A percentile compares a stretch with the other conserved stretches of the same genome.
Conservation (phyloP, 1,140 invertebrate genomes). For the Magallana angulata region DNA sequence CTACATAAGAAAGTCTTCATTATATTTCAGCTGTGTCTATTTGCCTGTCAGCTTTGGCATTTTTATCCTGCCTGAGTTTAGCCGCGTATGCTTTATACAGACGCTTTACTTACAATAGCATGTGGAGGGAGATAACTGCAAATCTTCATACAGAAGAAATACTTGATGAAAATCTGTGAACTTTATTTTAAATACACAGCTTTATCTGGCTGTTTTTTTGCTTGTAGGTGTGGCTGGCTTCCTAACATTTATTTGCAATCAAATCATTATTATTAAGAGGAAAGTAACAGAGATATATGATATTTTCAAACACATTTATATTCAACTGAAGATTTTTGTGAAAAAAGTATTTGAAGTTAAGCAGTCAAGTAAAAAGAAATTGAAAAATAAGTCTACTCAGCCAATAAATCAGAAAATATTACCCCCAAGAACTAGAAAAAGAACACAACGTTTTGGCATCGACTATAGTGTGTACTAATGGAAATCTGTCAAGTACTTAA, state of each 20-base stretch:
- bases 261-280: neutral
- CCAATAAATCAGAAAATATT: neutral
- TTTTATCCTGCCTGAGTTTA: neutral
- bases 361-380: neutral
- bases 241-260: neutral
- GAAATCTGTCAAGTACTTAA: neutral
- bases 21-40: constrained; percentile 1
- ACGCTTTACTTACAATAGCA: neutral
- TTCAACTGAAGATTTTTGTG: neutral
- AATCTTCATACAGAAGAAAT: constrained; percentile 1
- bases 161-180: constrained; percentile 1
- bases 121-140: constrained; percentile 8
- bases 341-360: neutral
- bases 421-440: neutral
- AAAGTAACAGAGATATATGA: neutral
- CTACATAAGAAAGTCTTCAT: neutral
- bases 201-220: neutral
- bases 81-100: constrained; percentile 5
- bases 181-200: neutral
- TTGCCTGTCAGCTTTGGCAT: neutral
- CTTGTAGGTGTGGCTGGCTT: constrained; percentile 9
- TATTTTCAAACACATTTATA: neutral
- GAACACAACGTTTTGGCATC: neutral
- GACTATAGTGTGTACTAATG: neutral
- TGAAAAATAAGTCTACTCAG: neutral